A percentile compares a stretch with the other conserved stretches of the same genome.
phyloP scores from a whole-genome alignment of 2,888 invertebrate genomes.

The Caenorhabditis doughertyi region DNA sequence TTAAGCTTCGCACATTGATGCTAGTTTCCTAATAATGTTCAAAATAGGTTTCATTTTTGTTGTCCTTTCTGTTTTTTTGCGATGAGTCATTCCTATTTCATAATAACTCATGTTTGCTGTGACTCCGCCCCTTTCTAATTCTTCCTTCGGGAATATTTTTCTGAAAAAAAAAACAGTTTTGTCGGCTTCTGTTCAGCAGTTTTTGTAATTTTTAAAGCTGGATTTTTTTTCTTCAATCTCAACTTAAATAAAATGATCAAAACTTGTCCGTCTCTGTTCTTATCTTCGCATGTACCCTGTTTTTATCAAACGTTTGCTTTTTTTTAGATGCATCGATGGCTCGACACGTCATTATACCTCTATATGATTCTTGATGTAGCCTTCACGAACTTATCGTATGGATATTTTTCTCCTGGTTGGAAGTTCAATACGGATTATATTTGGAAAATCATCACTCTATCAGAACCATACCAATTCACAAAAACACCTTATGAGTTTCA shows the following conservation, averaged over 20 bases:
- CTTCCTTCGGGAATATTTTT: background rate
- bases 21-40: background rate
- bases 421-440: constrained; percentile 46
- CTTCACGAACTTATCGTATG: constrained; percentile 66
- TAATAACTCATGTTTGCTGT: background rate
- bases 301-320: background rate
- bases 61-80: background rate
- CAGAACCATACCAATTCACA: constrained; percentile 55
- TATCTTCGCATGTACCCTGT: background rate
- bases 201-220: too few relatives aligned
- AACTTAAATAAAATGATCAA: too few relatives aligned
- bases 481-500: constrained; percentile 63
- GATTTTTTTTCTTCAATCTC: too few relatives aligned
- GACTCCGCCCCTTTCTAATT: constrained; percentile 31
- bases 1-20: too few relatives aligned
- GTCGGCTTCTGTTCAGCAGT: too few relatives aligned
- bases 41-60: background rate
- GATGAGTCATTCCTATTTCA: constrained; percentile 36
- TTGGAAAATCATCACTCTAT: constrained; percentile 16
- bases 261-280: background rate
- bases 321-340: constrained; percentile 48
- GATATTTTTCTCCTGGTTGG: constrained; percentile 62
- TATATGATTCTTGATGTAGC: constrained; percentile 62
- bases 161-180: too few relatives aligned
- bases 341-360: constrained; percentile 37